phyloP scores from a whole-genome alignment of 1,140 invertebrate species.

The Drosophila eugracilis region DNA sequence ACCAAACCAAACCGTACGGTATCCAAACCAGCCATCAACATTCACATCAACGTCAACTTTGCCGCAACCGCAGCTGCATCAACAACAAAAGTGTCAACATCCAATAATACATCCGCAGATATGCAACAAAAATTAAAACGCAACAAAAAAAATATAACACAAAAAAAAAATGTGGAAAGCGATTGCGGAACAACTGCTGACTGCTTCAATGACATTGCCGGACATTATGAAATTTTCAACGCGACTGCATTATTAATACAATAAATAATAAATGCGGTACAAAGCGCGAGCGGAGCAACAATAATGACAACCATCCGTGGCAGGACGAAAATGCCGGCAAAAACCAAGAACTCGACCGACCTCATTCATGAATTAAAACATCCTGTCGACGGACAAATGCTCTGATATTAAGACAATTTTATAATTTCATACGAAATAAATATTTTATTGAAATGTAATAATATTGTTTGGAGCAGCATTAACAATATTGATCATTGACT shows the following conservation, averaged over 20 bases:
- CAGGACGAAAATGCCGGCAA: background rate
- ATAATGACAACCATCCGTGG: slow-evolving; percentile 2
- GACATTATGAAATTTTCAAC: slow-evolving; percentile 72
- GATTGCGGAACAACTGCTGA: slow-evolving; percentile 19
- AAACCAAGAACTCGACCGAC: slow-evolving; percentile 4
- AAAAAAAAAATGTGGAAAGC: background rate
- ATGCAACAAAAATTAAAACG: slow-evolving; percentile 28
- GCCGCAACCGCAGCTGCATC: slow-evolving; percentile 41
- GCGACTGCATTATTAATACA: slow-evolving; percentile 69
- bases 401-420: background rate
- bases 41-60: slow-evolving; percentile 30
- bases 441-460: no score
- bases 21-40: slow-evolving; percentile 34
- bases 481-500: no score
- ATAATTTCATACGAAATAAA: background rate
- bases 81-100: slow-evolving; percentile 44
- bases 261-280: slow-evolving; percentile 65
- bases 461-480: no score
- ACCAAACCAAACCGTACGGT: slow-evolving; percentile 2
- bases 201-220: slow-evolving; percentile 54
- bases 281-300: slow-evolving; percentile 30
- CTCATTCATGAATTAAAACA: background rate
- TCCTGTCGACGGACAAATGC: background rate
- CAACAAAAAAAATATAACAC: slow-evolving; percentile 11
- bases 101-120: slow-evolving; percentile 31